Percentiles rank a stretch among this genome's conserved stretches.
Evolutionary conservation across 2,888 invertebrate species (phyloP).

Genomic region (Adelphocoris suturalis): DNA sequence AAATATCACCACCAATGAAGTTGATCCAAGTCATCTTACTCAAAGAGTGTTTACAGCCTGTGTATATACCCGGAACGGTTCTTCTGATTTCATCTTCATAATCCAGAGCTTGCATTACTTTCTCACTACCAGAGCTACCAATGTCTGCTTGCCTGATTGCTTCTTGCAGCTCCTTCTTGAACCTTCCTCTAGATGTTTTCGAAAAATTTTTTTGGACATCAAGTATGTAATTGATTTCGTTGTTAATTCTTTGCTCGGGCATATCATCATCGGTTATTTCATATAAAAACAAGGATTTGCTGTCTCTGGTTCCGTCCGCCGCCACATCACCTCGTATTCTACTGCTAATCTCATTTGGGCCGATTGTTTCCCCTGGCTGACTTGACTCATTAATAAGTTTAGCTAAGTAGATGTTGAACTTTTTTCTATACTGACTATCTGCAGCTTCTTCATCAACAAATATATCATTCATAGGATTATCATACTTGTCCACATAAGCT

Average conservation of each 20-base stretch:
- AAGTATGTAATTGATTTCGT: conserved; percentile 45
- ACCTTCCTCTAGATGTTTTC: conserved; percentile 25
- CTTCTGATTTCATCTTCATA: conserved; percentile 52
- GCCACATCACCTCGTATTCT: conserved; percentile 14
- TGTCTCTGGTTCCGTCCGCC: neutral
- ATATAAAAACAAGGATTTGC: neutral
- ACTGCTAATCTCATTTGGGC: conserved; percentile 46
- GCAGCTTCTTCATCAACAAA: conserved; percentile 50
- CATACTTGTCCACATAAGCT: conserved; percentile 8
- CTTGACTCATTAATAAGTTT: conserved; percentile 60
- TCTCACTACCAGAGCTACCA: conserved; percentile 52
- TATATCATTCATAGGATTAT: conserved; percentile 61
- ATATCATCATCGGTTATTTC: conserved; percentile 59
- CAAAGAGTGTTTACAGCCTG: conserved; percentile 52
- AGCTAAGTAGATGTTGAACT: conserved; percentile 58
- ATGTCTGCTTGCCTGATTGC: conserved; percentile 49
- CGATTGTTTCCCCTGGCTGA: conserved; percentile 46
- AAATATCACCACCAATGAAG: conserved; percentile 56
- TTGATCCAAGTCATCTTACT: conserved; percentile 38
- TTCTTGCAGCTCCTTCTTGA: conserved; percentile 56
- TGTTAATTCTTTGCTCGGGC: conserved; percentile 52
- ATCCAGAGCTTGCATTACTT: conserved; percentile 50
- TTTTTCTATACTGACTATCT: conserved; percentile 19
- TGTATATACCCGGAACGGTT: conserved; percentile 58
- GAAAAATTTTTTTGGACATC: conserved; percentile 13